phyloP scores from a whole-genome alignment of 2,113 vertebrate genomes.

The Ptyas mucosa region DNA sequence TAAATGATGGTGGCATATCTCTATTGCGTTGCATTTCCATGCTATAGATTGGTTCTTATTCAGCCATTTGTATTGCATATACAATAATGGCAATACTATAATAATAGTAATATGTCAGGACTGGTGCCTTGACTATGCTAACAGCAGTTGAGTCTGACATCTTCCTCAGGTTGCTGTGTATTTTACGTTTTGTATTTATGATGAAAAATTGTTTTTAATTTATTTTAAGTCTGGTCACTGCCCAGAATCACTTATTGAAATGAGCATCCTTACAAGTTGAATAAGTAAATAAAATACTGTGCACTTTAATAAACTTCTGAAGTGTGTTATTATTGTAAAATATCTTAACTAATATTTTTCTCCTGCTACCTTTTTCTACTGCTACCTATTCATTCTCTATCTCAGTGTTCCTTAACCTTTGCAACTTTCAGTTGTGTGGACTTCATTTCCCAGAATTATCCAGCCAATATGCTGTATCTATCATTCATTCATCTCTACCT shows the following conservation, averaged over 20 bases:
- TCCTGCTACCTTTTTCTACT: background rate
- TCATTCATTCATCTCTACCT: background rate
- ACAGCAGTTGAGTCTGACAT: background rate
- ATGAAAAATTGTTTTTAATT: background rate
- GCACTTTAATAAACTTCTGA: background rate
- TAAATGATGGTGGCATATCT: accelerated
- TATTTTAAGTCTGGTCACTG: background rate
- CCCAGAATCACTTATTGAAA: background rate
- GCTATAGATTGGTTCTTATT: background rate
- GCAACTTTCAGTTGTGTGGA: background rate
- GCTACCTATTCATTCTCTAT: background rate
- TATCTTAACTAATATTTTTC: background rate
- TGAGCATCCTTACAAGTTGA: background rate
- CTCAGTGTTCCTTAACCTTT: background rate
- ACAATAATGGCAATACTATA: background rate
- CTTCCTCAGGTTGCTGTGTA: background rate
- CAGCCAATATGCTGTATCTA: background rate
- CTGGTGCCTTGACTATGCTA: background rate
- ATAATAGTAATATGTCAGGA: background rate
- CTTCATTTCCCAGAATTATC: background rate
- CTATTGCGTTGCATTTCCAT: background rate
- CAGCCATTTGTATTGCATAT: background rate
- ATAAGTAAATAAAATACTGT: background rate
- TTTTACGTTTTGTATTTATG: background rate
- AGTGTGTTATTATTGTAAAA: background rate